Percentiles rank a stretch among this genome's conserved stretches.
phyloP scores from a whole-genome alignment of 2,797 vertebrate species.

The Poeciliopsis gracilis region DNA sequence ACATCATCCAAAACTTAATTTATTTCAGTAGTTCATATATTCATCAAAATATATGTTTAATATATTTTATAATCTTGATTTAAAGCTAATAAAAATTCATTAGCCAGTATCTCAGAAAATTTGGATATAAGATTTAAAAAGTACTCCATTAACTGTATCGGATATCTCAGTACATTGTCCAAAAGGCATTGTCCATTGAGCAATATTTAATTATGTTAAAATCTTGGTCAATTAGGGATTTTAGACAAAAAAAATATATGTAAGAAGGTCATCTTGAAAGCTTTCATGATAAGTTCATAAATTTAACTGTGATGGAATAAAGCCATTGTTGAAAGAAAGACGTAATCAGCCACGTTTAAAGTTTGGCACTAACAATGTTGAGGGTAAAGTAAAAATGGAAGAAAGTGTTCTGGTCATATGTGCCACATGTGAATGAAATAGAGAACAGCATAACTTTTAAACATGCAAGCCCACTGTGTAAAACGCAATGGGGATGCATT shows the following conservation, averaged over 20 bases:
- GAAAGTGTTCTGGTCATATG: too few relatives aligned
- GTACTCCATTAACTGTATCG: background rate
- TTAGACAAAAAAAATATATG: background rate
- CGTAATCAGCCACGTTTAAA: background rate
- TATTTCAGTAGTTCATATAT: background rate
- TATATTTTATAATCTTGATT: background rate
- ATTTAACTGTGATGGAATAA: background rate
- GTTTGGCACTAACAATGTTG: background rate
- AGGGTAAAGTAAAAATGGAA: background rate
- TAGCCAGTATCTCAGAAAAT: background rate
- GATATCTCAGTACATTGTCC: background rate
- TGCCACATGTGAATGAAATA: too few relatives aligned
- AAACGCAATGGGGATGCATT: background rate
- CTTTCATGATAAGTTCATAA: background rate
- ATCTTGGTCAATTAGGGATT: background rate
- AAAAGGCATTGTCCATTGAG: background rate
- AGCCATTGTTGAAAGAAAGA: background rate
- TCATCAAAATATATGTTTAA: background rate
- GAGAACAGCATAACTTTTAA: background rate
- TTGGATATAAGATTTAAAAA: background rate
- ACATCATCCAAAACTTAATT: background rate
- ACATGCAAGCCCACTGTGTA: background rate
- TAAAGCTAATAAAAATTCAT: background rate
- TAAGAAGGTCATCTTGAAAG: background rate
- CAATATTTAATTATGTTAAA: background rate